Evolutionary conservation across 2,797 vertebrate genomes (phyloP).

Genomic region (Mus caroli): DNA sequence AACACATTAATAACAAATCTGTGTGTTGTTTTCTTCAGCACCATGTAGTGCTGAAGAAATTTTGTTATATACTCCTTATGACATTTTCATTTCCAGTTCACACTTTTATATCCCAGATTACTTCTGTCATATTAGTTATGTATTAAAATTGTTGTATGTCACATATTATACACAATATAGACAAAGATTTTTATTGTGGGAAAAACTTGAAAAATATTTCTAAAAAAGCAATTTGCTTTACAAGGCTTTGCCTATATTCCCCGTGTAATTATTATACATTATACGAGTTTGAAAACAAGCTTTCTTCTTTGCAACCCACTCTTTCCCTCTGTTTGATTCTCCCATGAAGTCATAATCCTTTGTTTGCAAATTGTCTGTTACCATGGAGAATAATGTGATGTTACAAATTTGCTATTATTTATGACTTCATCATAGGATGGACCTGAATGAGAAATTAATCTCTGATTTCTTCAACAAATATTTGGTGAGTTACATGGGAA

Average conservation of each 20-base stretch:
- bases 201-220: conserved; percentile 70
- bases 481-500: conserved; percentile 68
- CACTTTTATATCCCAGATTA: conserved; percentile 48
- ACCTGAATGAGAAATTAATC: conserved; percentile 67
- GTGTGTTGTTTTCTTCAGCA: conserved; percentile 41
- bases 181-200: conserved; percentile 63
- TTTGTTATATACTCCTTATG: conserved; percentile 18
- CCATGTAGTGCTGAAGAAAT: neutral
- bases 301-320: conserved; percentile 63
- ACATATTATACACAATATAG: conserved; percentile 42
- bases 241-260: conserved; percentile 65
- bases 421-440: conserved; percentile 77
- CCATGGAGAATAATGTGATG: conserved; percentile 78
- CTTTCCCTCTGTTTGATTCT: conserved; percentile 69
- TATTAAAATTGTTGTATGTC: conserved; percentile 69
- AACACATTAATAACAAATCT: neutral
- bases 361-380: conserved; percentile 73
- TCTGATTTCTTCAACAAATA: conserved; percentile 78
- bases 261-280: conserved; percentile 71
- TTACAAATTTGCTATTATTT: conserved; percentile 83
- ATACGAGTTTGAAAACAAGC: conserved; percentile 75
- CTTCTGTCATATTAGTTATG: conserved; percentile 45
- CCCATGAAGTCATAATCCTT: conserved; percentile 75
- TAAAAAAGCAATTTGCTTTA: conserved; percentile 74
- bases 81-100: conserved; percentile 15